Conservation (phyloP, 2,888 invertebrate species). For the Ophioninae sp. region DNA sequence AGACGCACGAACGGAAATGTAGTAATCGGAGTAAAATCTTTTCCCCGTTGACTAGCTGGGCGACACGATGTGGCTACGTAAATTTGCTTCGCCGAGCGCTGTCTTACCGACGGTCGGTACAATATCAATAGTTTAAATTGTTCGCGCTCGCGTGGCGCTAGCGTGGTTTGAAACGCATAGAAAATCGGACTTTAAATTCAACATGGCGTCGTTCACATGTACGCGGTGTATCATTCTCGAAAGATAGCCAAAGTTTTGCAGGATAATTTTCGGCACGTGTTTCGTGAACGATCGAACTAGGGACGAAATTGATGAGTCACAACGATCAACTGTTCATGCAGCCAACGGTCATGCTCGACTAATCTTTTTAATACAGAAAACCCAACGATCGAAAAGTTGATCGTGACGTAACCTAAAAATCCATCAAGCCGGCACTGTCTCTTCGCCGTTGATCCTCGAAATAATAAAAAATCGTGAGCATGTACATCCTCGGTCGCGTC, state of each 20-base stretch:
- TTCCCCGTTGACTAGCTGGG: no score
- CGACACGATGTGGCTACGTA: no score
- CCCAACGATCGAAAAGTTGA: not conserved
- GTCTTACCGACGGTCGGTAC: no score
- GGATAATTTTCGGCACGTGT: not conserved
- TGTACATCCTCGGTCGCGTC: slow-evolving; percentile 54
- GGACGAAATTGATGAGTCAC: not conserved
- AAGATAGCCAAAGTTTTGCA: not conserved
- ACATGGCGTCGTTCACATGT: not conserved
- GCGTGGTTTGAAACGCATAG: not conserved
- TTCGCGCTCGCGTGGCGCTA: not conserved
- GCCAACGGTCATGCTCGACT: not conserved
- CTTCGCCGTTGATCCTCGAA: not conserved
- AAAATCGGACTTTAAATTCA: not conserved
- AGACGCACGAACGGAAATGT: no score
- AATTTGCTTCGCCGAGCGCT: no score
- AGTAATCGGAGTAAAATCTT: no score
- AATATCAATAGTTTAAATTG: no score
- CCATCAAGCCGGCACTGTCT: not conserved
- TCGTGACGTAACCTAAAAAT: slow-evolving; percentile 53
- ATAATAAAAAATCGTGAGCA: slow-evolving; percentile 3
- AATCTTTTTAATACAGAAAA: not conserved
- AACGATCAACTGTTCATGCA: not conserved
- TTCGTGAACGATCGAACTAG: not conserved
- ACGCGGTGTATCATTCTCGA: not conserved